Base-by-base conservation (phyloP, 2,888 invertebrate genomes). In the Parnassius orleans region DNA sequence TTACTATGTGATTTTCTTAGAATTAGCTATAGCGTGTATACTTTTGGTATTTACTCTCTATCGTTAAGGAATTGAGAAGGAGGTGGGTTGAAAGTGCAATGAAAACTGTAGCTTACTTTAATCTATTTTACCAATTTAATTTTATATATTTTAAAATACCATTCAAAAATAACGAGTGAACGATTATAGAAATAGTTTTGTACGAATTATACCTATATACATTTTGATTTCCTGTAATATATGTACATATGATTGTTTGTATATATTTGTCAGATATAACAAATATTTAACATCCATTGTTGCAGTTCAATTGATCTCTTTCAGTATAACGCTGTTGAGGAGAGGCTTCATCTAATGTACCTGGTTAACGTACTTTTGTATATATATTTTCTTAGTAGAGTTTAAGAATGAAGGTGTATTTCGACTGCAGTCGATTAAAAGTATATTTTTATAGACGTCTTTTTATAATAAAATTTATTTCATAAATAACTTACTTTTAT, bases 371-470 rank as follows among this genome's bases (percentile, higher is more conserved):
- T 76, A 80, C 81, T 83, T 67, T 85, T 89, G 88, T 89, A 89
- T 75, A 87, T 90, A 90, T 76, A 72, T 69, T 75, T 81, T 77
- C 69, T 11, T 57, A 63, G 62, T 77, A 68, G 70, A 33, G 74
- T 10, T 83, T 82, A 83, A 73, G 80, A 69, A 67, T 71, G 72
- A 11, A 48, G 72, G 76, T 77, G 86, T 89, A 80, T 85, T 83
- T 88, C 84, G 84, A 83, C 85, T 89, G 90, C 90, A 89, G 89
- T 90, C 87, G 87, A 83, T 85, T 86, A 86, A 87, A 82, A 78
- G 85, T 86, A 5, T 87, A 87, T 87, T 83, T 48, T 76, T 76
- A 70, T 71, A 77, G 71, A 70, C 70, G 71, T 66, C 69, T 69
- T 84, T 85, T 84, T 86, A 67, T 82, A 88, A 84, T 88, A 88